Conservation (phyloP, 2,888 invertebrate species). For the Amphiduros pacificus region DNA sequence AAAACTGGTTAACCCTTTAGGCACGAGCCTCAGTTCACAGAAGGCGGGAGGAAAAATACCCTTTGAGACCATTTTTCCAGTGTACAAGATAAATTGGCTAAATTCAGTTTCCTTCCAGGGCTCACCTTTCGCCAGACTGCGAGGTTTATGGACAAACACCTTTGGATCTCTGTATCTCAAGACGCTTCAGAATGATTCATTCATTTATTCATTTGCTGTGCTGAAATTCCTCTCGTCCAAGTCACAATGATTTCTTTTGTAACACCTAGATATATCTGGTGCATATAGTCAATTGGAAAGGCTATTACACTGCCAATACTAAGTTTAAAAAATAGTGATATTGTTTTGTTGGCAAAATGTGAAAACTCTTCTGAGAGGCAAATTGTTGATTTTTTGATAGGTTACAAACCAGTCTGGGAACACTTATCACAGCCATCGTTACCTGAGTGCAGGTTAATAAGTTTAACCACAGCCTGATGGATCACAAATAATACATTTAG, state of each 20-base stretch:
- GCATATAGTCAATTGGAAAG: constrained; percentile 45
- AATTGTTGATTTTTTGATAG: not conserved
- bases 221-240: constrained; percentile 32
- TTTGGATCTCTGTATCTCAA: constrained; percentile 18
- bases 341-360: not conserved
- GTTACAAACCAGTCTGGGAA: constrained; percentile 13
- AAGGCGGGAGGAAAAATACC: constrained; percentile 19
- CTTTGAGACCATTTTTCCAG: constrained; percentile 33
- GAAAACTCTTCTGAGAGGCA: not conserved
- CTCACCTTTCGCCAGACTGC: constrained; percentile 31
- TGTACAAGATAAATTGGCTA: constrained; percentile 39
- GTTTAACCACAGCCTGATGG: constrained; percentile 23
- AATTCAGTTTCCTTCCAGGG: constrained; percentile 44
- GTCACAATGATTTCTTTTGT: constrained; percentile 29
- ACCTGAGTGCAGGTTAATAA: constrained; percentile 19
- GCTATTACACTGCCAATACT: not conserved
- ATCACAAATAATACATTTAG: constrained; percentile 25
- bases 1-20: too few species aligned
- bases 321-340: not conserved
- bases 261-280: constrained; percentile 44
- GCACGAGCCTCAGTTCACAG: too few species aligned
- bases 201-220: not conserved
- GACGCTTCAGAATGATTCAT: constrained; percentile 20
- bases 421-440: constrained; percentile 26
- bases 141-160: constrained; percentile 36